Conservation (phyloP, 1,140 invertebrate species). For the Drosophila grimshawi region DNA sequence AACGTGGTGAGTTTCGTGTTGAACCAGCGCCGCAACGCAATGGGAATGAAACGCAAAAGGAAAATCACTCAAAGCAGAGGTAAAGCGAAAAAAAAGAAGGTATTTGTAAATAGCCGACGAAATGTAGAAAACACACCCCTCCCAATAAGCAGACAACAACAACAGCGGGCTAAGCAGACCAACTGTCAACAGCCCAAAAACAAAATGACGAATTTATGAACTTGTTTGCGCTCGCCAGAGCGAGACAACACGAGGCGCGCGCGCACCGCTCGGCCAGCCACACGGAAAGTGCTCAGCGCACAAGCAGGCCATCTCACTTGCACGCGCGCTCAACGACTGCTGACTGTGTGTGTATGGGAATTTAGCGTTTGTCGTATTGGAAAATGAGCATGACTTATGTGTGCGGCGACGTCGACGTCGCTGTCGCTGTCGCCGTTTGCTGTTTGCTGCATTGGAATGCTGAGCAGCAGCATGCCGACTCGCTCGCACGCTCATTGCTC, state of each 20-base stretch:
- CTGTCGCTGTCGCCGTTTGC: slow-evolving; percentile 22
- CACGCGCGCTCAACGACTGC: slow-evolving; percentile 16
- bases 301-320: slow-evolving; percentile 42
- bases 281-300: slow-evolving; percentile 37
- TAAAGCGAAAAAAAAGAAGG: slow-evolving; percentile 24
- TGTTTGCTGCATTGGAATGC: slow-evolving; percentile 24
- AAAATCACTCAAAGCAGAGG: slow-evolving; percentile 33
- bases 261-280: slow-evolving; percentile 30
- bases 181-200: slow-evolving; percentile 83
- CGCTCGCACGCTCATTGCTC: slow-evolving; percentile 56
- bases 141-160: slow-evolving; percentile 44
- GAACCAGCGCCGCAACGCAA: slow-evolving; percentile 33
- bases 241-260: slow-evolving; percentile 39
- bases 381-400: slow-evolving; percentile 70
- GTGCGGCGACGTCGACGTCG: slow-evolving; percentile 31
- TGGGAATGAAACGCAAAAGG: slow-evolving; percentile 44
- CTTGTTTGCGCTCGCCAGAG: slow-evolving; percentile 60
- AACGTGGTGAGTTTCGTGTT: slow-evolving; percentile 57
- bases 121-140: slow-evolving; percentile 61
- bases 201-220: slow-evolving; percentile 84
- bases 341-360: slow-evolving; percentile 65
- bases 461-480: slow-evolving; percentile 31
- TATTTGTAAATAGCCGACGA: slow-evolving; percentile 58
- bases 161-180: slow-evolving; percentile 54
- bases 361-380: slow-evolving; percentile 64